phyloP scores from a whole-genome alignment of 2,113 vertebrate species.

The Prunella himalayana region DNA sequence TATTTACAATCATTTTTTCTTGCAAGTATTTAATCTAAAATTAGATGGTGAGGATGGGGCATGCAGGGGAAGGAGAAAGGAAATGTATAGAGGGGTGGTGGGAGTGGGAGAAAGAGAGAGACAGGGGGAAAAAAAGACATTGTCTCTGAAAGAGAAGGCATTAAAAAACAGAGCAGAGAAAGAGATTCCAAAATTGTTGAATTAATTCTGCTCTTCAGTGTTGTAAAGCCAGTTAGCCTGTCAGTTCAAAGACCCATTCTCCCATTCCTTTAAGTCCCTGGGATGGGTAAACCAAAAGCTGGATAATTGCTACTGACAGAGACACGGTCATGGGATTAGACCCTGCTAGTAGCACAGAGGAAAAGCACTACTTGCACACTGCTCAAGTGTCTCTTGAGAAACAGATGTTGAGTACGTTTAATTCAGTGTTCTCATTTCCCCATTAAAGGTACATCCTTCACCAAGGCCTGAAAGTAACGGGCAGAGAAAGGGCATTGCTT shows the following conservation, averaged over 20 bases:
- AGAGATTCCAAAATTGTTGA: neutral
- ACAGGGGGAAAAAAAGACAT: neutral
- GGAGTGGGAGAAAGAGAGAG: neutral
- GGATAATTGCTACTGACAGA: constrained; percentile 41
- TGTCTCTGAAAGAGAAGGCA: neutral
- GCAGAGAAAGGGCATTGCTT: neutral
- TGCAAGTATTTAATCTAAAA: neutral
- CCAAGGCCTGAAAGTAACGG: neutral
- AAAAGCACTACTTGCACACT: neutral
- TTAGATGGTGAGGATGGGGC: neutral
- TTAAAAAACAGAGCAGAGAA: neutral
- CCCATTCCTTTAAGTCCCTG: neutral
- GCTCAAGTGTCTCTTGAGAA: constrained; percentile 6
- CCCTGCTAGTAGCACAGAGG: neutral
- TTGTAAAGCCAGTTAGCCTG: constrained; percentile 27
- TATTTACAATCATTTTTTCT: neutral
- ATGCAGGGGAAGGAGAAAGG: neutral
- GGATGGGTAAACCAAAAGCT: constrained; percentile 25
- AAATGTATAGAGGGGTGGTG: neutral
- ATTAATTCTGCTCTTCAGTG: neutral
- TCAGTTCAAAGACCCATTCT: constrained; percentile 31
- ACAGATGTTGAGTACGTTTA: neutral
- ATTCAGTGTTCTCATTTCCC: neutral
- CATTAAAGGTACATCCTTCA: neutral
- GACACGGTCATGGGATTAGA: neutral